phyloP scores from a whole-genome alignment of 2,888 invertebrate species.

The Ectropis crepuscularia region DNA sequence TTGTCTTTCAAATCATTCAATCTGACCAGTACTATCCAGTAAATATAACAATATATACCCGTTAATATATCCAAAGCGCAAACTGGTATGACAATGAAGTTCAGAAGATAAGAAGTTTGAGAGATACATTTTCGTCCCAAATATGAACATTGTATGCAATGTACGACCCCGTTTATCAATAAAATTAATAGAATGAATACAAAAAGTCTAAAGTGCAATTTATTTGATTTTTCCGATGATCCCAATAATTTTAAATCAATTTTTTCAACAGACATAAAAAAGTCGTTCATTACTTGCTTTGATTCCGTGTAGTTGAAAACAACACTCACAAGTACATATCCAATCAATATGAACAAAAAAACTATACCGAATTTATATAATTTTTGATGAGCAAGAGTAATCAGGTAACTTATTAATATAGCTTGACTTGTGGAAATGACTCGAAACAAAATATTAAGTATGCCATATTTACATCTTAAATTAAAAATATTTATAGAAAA shows the following conservation, averaged over 20 bases:
- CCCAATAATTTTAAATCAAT: constrained; percentile 2
- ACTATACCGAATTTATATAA: too few species aligned
- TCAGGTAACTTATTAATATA: background rate
- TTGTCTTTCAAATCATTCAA: background rate
- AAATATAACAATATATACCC: constrained; percentile 1
- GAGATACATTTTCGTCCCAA: background rate
- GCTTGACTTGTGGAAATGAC: background rate
- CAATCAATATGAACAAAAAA: too few species aligned
- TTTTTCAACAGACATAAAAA: background rate
- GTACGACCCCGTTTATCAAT: background rate
- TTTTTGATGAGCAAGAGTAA: background rate
- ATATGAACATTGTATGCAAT: background rate
- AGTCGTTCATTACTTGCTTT: background rate
- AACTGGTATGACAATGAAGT: background rate
- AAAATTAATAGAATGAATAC: background rate
- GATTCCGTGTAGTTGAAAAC: background rate
- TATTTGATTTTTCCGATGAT: background rate
- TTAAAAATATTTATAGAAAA: background rate
- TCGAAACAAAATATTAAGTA: background rate
- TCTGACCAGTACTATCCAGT: constrained; percentile 6
- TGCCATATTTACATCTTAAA: background rate
- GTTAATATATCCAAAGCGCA: background rate
- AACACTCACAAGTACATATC: background rate
- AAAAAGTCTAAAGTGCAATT: background rate
- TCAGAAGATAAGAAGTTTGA: too few species aligned